phyloP scores from a whole-genome alignment of 2,888 invertebrate species.

The Dasysyrphus albostriatus region DNA sequence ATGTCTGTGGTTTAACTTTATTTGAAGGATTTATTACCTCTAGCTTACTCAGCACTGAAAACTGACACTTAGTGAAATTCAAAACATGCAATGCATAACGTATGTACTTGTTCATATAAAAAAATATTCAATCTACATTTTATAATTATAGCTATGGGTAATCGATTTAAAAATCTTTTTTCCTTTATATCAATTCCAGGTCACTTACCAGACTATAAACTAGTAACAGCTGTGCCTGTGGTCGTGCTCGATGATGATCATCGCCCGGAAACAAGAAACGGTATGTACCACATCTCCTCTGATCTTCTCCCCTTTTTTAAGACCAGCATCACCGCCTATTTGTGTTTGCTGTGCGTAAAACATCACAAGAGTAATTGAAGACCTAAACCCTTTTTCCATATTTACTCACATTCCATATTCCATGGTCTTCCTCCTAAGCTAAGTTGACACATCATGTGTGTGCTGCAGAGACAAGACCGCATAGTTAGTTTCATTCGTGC shows the following conservation, averaged over 20 bases:
- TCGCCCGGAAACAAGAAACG: conserved; percentile 75
- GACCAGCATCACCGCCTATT: background rate
- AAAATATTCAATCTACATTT: too few species aligned
- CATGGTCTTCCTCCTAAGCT: background rate
- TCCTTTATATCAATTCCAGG: conserved; percentile 78
- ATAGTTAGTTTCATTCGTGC: conserved; percentile 5
- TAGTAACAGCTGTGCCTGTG: conserved; percentile 91
- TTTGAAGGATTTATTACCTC: too few species aligned
- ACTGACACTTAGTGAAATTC: too few species aligned
- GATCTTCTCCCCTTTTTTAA: background rate
- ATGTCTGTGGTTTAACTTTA: too few species aligned
- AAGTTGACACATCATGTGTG: conserved; percentile 14
- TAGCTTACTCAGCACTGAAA: too few species aligned
- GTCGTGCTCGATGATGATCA: conserved; percentile 90
- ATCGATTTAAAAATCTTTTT: conserved; percentile 50
- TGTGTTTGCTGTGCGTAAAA: background rate
- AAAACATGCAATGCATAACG: too few species aligned
- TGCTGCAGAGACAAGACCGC: background rate
- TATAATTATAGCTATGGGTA: background rate
- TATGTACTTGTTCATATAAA: too few species aligned
- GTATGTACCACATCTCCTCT: conserved; percentile 14
- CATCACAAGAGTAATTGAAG: background rate
- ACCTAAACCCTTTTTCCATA: conserved; percentile 1
- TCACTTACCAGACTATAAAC: conserved; percentile 87
- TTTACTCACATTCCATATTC: conserved; percentile 7